Percentiles rank a stretch among this genome's conserved stretches.
phyloP scores from a whole-genome alignment of 1,140 invertebrate genomes.

The Penaeus japonicus region DNA sequence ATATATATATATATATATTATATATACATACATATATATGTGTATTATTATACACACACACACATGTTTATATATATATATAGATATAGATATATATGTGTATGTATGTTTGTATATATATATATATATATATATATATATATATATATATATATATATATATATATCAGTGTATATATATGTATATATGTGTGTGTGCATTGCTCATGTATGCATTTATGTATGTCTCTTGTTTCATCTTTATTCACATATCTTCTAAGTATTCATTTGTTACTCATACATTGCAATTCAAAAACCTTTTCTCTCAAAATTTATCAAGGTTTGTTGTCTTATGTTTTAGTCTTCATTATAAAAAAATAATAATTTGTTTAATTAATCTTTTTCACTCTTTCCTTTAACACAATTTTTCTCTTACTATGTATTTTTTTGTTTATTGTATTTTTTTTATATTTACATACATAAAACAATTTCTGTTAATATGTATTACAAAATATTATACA shows the following conservation, averaged over 20 bases:
- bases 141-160: conserved; percentile 6
- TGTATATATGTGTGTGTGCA: not conserved
- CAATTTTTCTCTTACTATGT: no score
- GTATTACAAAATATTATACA: not conserved
- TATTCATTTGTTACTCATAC: not conserved
- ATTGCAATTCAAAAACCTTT: no score
- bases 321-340: no score
- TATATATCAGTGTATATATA: not conserved
- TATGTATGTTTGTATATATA: not conserved
- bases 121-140: not conserved
- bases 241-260: not conserved
- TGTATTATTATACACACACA: not conserved
- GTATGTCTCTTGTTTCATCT: not conserved
- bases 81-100: not conserved
- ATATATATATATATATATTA: conserved; percentile 16
- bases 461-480: not conserved
- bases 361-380: no score
- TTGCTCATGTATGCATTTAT: not conserved
- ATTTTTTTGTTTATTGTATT: no score
- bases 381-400: no score
- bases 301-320: no score
- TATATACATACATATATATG: no score
- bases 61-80: not conserved
- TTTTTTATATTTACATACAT: no score
- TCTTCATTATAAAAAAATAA: no score